Conservation (phyloP, 64 coral and sea anemone species). For the Stichodactyla mertensii region DNA sequence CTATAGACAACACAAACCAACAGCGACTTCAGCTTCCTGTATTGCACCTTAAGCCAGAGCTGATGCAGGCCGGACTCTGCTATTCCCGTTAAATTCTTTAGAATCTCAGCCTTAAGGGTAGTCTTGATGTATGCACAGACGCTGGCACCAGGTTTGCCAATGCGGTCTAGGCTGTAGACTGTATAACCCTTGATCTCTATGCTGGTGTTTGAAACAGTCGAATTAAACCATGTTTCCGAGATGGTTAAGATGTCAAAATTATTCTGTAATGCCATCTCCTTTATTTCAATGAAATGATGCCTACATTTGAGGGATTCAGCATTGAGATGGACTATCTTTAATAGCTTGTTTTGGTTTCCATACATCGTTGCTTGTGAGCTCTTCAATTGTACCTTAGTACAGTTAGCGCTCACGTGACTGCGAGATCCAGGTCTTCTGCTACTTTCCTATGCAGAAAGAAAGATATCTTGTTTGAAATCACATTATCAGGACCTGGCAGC, state of each 20-base stretch:
- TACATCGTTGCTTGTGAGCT: not conserved
- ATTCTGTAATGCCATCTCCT: slow-evolving; percentile 12
- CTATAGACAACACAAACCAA: slow-evolving; percentile 45
- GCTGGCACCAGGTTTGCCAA: slow-evolving; percentile 13
- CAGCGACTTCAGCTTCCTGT: slow-evolving; percentile 25
- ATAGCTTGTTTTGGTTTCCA: not conserved
- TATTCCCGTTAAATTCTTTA: slow-evolving; percentile 43
- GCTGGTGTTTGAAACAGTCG: slow-evolving; percentile 11
- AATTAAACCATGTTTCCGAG: slow-evolving; percentile 43
- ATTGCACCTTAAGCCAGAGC: slow-evolving; percentile 45
- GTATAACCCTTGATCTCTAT: slow-evolving; percentile 35
- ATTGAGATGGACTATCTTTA: slow-evolving; percentile 29
- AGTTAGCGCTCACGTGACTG: not conserved
- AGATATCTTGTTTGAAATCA: not conserved
- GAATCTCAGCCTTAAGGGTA: not conserved
- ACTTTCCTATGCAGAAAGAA: not conserved
- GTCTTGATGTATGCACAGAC: slow-evolving; percentile 49
- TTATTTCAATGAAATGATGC: not conserved
- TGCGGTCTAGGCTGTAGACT: not conserved
- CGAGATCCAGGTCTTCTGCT: not conserved
- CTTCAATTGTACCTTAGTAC: not conserved
- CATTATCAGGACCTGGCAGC: not conserved
- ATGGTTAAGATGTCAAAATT: slow-evolving; percentile 28
- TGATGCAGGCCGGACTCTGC: slow-evolving; percentile 41
- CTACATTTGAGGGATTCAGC: slow-evolving; percentile 29